Evolutionary conservation across 2,113 vertebrate genomes (phyloP).

Genomic region (Zeus faber): DNA sequence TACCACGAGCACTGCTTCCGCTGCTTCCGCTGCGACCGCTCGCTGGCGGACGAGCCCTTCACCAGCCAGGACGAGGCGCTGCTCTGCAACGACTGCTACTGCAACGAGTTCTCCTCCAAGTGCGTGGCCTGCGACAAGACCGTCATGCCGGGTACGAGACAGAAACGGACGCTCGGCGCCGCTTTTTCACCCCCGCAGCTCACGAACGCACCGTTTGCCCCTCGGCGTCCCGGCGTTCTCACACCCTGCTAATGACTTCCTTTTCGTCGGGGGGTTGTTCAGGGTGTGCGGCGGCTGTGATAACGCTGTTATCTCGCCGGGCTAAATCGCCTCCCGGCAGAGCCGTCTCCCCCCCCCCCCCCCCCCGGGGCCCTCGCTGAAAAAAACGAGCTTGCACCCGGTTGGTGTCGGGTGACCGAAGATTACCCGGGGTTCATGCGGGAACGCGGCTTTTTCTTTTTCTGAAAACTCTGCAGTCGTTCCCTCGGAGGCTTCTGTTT

Average conservation of each 20-base stretch:
- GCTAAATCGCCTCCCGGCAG: background rate
- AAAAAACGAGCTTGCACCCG: conserved; percentile 6
- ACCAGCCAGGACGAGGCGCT: conserved; percentile 87
- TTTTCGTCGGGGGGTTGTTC: no score
- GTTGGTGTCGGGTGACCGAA: conserved; percentile 49
- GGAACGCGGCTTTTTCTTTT: conserved; percentile 12
- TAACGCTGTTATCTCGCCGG: no score
- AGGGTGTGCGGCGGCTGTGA: no score
- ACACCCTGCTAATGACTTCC: no score
- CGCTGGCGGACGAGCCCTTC: conserved; percentile 89
- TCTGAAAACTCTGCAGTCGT: conserved; percentile 25
- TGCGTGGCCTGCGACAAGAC: conserved; percentile 89
- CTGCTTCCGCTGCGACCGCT: conserved; percentile 89
- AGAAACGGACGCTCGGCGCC: background rate
- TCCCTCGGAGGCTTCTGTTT: conserved; percentile 31
- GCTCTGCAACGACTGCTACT: conserved; percentile 93
- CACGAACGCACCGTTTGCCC: background rate
- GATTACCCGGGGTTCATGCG: conserved; percentile 35
- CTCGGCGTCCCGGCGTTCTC: background rate
- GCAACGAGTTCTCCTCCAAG: conserved; percentile 91
- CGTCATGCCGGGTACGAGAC: conserved; percentile 86
- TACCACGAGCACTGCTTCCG: conserved; percentile 94
- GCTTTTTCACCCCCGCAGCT: background rate
- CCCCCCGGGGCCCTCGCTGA: background rate
- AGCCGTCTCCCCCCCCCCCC: background rate